Evolutionary conservation across 2,888 invertebrate genomes (phyloP), one percentile per base, ranked within the genome.

Genomic region (Papilio demoleus): DNA sequence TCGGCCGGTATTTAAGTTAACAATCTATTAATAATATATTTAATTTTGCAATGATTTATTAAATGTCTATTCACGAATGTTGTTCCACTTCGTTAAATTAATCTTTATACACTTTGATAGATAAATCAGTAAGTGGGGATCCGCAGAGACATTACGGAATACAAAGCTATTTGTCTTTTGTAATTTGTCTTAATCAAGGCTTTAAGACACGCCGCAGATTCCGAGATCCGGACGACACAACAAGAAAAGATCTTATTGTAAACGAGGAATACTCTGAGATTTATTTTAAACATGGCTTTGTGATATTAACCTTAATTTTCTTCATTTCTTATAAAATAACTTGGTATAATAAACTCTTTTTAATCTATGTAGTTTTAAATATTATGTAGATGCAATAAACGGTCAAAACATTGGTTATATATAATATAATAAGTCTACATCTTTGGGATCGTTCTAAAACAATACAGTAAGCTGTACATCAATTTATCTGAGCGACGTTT

Each of bases 391-490:
- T n/a, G n/a, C n/a, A n/a, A n/a, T n/a, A n/a, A n/a, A n/a, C n/a
- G n/a, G 9, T 19, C 6, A 19, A 45, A 42, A 5, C 17, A 45
- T 45, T 45, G 42, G 2, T 9, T 17, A 17, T 8, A 5, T 27
- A 27, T 53, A 27, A 27, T n/a, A 53, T n/a, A 6, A 50, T 24
- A n/a, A 24, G 53, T n/a, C 27, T 27, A n/a, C 14, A 14, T 24
- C 24, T 50, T 50, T 12, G 24, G 8, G 27, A 53, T 27, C 27
- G 8, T 53, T 27, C 53, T 53, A 27, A 27, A 53, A 53, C 8
- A 53, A n/a, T 27, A 53, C 27, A 53, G 27, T 59, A 59, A 59
- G 36, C 58, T 47, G 31, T 63, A 47, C 62, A 45, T 47, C 31
- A 47, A 47, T 63, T 45, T 17, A 62, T 27, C 31, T 19, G 31